Evolutionary conservation across 2,888 invertebrate genomes (phyloP), one percentile per base, ranked within the genome.

Genomic region (Frankliniella intonsa): DNA sequence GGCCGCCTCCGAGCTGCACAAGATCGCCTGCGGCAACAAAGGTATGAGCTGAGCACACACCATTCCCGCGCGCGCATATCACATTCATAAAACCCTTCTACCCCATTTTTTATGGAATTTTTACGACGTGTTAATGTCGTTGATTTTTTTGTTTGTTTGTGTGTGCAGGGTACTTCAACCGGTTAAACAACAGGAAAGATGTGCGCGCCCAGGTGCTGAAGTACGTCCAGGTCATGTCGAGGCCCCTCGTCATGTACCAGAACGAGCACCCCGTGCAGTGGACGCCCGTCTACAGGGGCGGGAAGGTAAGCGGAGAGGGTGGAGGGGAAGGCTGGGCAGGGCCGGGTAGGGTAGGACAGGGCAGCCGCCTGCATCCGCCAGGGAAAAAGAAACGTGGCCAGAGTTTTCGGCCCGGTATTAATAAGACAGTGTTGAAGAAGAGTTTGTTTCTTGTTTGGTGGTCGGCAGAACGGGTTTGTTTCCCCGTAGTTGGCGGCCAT

Each of bases 11-110:
- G 95, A 95, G 87, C 93, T 98, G 88, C 93, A 94, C 86, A 95
- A 94, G 90, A 98, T 99, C 94, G 99, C 99, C 11, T 99, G 99
- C 89, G 93, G 93, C 81, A 99, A 99, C 89, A 97, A 98, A 92
- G 99, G 99, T 94, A n/a, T n/a, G 88, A 85, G 82, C 82, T 38
- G 0, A 17, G 0, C 62, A 14, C 38, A 38, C 14, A 17, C 11
- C 55, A 38, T 55, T 3, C 55, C 3, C 55, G 55, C 55, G 2
- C 55, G 55, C 11, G 14, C n/a, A n/a, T 69, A 22, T 10, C 17
- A 55, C 55, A 12, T 10, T 12, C 55, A 19, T 5, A 14, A 5
- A 12, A 51, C 51, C 12, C 12, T 51, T 51, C 51, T 9, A 51
- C 9, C 51, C 9, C 3, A 17, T 55, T 55, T 55, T 17, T 5